Evolutionary conservation across 2,113 vertebrate genomes (phyloP).

Genomic region (Bubo bubo): DNA sequence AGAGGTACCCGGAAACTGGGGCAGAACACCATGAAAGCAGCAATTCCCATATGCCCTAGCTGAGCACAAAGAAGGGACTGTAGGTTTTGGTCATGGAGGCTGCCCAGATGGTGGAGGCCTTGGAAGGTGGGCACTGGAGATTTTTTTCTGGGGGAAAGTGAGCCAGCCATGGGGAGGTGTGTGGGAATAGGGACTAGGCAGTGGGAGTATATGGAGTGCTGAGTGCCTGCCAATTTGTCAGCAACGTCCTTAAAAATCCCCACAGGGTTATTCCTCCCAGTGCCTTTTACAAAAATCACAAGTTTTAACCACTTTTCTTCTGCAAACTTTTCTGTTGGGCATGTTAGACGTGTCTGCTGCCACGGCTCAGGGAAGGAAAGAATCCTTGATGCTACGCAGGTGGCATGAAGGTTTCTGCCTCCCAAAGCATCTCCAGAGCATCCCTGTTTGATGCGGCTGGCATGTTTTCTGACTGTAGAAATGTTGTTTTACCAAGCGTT

Average conservation of each 20-base stretch:
- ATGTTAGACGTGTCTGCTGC: neutral
- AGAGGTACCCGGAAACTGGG: neutral
- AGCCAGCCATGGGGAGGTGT: neutral
- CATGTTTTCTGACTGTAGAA: neutral
- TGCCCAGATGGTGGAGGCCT: neutral
- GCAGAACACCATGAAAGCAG: neutral
- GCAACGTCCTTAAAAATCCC: fast-evolving
- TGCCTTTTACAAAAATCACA: fast-evolving
- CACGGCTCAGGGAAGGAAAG: neutral
- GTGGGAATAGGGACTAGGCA: neutral
- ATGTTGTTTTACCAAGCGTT: neutral
- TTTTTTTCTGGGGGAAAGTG: fast-evolving
- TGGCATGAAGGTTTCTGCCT: neutral
- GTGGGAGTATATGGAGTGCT: neutral
- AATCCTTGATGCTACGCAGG: fast-evolving
- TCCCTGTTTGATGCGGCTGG: fast-evolving
- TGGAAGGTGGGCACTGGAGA: neutral
- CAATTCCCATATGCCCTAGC: neutral
- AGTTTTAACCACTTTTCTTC: neutral
- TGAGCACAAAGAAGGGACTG: fast-evolving
- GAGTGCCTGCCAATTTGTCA: neutral
- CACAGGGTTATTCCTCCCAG: neutral
- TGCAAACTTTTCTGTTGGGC: neutral
- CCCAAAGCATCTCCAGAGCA: neutral
- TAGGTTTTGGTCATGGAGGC: neutral